Evolutionary conservation across 2,888 invertebrate species (phyloP).

Genomic region (Uropetala carovei): DNA sequence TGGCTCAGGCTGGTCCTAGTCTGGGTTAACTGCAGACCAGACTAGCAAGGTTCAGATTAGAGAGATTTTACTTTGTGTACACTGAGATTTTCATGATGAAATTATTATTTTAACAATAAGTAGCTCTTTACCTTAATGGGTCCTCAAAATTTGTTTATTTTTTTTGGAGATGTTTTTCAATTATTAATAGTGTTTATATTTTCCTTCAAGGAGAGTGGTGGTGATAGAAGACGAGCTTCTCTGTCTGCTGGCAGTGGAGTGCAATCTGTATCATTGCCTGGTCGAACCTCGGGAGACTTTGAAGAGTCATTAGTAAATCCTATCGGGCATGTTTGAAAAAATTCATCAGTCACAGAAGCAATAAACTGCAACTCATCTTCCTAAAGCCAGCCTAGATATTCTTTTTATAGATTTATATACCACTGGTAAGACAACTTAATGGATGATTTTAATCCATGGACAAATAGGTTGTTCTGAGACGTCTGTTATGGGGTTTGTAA

Average conservation of each 20-base stretch:
- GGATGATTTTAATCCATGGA: no score
- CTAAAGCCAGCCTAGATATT: neutral
- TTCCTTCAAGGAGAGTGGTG: neutral
- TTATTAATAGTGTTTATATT: neutral
- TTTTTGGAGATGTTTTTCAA: neutral
- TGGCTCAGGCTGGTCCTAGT: no score
- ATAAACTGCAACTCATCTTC: neutral
- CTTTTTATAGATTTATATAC: neutral
- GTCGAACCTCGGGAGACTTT: neutral
- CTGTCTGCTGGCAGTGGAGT: neutral
- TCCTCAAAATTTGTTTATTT: no score
- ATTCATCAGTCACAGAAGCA: neutral
- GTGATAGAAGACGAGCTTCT: neutral
- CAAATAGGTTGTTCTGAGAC: no score
- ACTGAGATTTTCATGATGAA: no score
- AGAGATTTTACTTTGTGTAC: no score
- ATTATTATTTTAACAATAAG: no score
- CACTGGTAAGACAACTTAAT: neutral
- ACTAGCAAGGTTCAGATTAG: no score
- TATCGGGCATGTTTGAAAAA: neutral
- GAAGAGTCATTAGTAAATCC: neutral
- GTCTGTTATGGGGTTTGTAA: neutral
- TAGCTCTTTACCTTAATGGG: no score
- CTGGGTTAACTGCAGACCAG: no score
- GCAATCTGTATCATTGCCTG: neutral